These are phyloP conservation scores for Drosophila santomea DNA, from an alignment of 1,140 invertebrate species.

Conservation along the genomic window DNA sequence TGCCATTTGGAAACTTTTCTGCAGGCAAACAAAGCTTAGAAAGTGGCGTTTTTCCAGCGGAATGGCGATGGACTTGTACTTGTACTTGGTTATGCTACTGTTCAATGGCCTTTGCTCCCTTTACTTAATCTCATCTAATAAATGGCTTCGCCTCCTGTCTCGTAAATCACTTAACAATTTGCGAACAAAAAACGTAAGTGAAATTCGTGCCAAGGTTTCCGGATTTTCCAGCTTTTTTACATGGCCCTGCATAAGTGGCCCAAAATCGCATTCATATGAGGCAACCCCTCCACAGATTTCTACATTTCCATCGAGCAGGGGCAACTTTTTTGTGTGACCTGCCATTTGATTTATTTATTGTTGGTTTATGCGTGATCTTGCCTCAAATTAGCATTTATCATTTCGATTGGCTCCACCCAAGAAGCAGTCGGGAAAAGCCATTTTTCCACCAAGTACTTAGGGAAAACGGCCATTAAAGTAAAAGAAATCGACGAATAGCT, in stretches of 20 bases:
- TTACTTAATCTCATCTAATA: conserved; percentile 84
- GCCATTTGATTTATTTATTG: conserved; percentile 83
- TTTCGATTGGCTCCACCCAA: conserved; percentile 51
- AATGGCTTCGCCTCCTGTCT: conserved; percentile 83
- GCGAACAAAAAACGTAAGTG: conserved; percentile 67
- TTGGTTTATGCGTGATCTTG: conserved; percentile 84
- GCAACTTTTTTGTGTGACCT: conserved; percentile 76
- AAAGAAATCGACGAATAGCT: neutral
- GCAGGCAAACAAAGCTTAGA: conserved; percentile 35
- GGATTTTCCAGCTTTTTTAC: conserved; percentile 72
- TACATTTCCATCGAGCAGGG: conserved; percentile 11
- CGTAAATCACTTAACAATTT: conserved; percentile 85
- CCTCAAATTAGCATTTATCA: conserved; percentile 84
- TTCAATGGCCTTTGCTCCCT: conserved; percentile 63
- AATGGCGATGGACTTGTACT: neutral
- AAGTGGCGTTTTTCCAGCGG: conserved; percentile 19
- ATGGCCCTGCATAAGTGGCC: conserved; percentile 83
- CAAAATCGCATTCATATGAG: conserved; percentile 84
- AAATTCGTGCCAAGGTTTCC: conserved; percentile 73
- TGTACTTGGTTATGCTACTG: conserved; percentile 12
- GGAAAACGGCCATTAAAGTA: conserved; percentile 1
- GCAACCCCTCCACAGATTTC: neutral
- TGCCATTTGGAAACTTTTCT: conserved; percentile 52
- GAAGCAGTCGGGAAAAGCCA: conserved; percentile 3
- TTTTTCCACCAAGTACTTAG: conserved; percentile 32